phyloP scores from a whole-genome alignment of 2,888 invertebrate species.

The Ecliptopera silaceata region DNA sequence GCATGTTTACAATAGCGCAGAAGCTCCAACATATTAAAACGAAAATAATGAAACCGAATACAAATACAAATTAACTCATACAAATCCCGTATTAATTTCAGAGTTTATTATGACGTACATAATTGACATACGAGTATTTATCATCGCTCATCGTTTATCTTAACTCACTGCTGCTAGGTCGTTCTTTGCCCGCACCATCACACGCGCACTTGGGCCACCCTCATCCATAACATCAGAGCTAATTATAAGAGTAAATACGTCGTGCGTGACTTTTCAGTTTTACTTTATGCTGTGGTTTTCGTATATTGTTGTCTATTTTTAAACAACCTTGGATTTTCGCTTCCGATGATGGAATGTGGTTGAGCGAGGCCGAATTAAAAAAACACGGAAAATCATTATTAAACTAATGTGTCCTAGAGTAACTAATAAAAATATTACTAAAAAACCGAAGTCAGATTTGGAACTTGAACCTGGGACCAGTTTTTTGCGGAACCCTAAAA shows the following conservation, averaged over 20 bases:
- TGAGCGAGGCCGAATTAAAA: background rate
- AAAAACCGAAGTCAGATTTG: background rate
- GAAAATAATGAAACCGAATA: too few relatives aligned
- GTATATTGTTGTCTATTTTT: slow-evolving; percentile 28
- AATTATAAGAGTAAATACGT: background rate
- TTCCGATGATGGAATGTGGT: slow-evolving; percentile 15
- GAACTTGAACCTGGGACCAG: background rate
- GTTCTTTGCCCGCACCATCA: too few relatives aligned
- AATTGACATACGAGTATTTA: too few relatives aligned
- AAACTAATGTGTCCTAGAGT: background rate
- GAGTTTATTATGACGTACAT: too few relatives aligned
- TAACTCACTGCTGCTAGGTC: too few relatives aligned
- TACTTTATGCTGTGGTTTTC: slow-evolving; percentile 2
- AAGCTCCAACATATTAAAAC: too few relatives aligned
- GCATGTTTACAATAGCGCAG: background rate
- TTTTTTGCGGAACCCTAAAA: background rate
- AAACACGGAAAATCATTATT: slow-evolving; percentile 3
- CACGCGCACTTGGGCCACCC: too few relatives aligned
- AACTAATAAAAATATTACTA: background rate
- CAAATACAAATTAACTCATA: too few relatives aligned
- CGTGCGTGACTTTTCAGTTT: slow-evolving; percentile 4
- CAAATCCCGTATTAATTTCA: too few relatives aligned
- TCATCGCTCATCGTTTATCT: too few relatives aligned
- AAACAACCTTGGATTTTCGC: slow-evolving; percentile 24
- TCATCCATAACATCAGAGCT: too few relatives aligned